phyloP scores from a whole-genome alignment of 30 jellyfish, hydroid and myxozoan genomes.

The Cassiopea xamachana region DNA sequence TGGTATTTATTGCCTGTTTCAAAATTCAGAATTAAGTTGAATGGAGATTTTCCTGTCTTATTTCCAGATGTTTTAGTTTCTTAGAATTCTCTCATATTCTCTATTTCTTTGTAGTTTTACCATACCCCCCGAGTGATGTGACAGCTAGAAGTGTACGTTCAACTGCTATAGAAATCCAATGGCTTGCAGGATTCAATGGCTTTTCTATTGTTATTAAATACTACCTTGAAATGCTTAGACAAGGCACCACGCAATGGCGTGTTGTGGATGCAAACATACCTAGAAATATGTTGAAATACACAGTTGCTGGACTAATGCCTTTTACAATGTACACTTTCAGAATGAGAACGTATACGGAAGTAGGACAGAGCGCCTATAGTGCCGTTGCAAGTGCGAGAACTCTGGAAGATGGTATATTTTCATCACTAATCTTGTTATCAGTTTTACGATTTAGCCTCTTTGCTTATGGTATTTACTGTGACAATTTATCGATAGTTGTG shows the following conservation, averaged over 20 bases:
- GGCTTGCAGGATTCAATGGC: constrained; percentile 70
- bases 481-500: no score
- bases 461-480: no score
- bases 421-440: no score
- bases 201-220: constrained; percentile 41
- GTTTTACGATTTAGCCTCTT: no score
- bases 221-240: constrained; percentile 37
- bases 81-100: no score
- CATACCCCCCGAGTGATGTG: constrained; percentile 55
- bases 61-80: no score
- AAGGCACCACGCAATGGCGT: constrained; percentile 33
- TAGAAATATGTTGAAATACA: constrained; percentile 2
- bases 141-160: constrained; percentile 26
- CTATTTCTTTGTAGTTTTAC: constrained; percentile 22
- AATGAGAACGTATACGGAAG: constrained; percentile 19
- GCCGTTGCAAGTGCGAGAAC: constrained; percentile 22
- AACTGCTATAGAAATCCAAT: constrained; percentile 21
- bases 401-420: constrained; percentile 48
- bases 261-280: constrained; percentile 8
- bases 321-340: constrained; percentile 36
- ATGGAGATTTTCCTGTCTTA: no score
- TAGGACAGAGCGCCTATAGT: constrained; percentile 48
- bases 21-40: no score
- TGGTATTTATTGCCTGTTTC: no score
- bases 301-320: constrained; percentile 64